phyloP scores from a whole-genome alignment of 2,797 vertebrate genomes.

The Microctenopoma lineatum region DNA sequence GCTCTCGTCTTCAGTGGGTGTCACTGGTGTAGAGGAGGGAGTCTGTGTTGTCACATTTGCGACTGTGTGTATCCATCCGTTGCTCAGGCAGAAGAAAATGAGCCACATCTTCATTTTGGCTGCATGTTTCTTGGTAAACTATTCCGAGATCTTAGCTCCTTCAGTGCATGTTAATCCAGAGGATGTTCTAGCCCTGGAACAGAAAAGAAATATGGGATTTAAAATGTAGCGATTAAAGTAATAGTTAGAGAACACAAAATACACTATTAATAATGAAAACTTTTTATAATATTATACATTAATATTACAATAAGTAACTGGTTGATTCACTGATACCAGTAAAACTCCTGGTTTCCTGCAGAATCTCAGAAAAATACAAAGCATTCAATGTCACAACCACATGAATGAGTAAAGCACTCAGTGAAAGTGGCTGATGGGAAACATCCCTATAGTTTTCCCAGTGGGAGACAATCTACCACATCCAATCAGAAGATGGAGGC shows the following conservation, averaged over 20 bases:
- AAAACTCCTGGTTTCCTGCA: background rate
- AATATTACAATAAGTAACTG: no score
- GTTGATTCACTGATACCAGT: no score
- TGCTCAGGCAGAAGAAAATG: slow-evolving; percentile 59
- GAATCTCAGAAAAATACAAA: slow-evolving; percentile 1
- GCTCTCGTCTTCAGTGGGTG: slow-evolving; percentile 75
- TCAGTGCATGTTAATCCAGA: slow-evolving; percentile 1
- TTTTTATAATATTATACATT: no score
- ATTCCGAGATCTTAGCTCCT: background rate
- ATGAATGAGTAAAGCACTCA: slow-evolving; percentile 8
- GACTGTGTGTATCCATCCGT: slow-evolving; percentile 39
- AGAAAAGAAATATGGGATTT: background rate
- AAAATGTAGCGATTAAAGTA: background rate
- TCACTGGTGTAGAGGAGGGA: slow-evolving; percentile 29
- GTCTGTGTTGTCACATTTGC: slow-evolving; percentile 29
- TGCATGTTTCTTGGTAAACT: slow-evolving; percentile 16
- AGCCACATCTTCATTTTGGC: slow-evolving; percentile 69
- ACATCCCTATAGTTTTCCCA: slow-evolving; percentile 34
- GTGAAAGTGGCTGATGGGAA: slow-evolving; percentile 36
- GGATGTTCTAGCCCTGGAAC: slow-evolving; percentile 3
- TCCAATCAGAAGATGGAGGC: slow-evolving; percentile 67
- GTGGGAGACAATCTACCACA: slow-evolving; percentile 19
- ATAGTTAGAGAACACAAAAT: background rate
- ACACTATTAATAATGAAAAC: no score
- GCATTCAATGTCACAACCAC: slow-evolving; percentile 23